These are phyloP conservation scores for Xenopus borealis DNA, from an alignment of 2,113 vertebrate genomes.

Conservation along the genomic window DNA sequence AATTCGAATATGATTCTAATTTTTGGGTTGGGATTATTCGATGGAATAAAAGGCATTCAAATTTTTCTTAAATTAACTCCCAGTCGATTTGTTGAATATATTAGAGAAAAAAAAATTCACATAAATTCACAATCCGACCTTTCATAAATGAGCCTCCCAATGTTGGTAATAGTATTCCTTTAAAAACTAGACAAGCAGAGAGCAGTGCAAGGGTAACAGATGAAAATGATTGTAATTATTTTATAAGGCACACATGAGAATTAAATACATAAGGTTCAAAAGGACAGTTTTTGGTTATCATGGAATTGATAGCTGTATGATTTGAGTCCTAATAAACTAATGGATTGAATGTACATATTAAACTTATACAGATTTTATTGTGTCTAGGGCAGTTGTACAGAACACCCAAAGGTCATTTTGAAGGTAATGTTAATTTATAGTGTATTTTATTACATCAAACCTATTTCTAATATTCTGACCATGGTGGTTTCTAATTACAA, in stretches of 20 bases:
- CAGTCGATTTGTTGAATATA: too few relatives aligned
- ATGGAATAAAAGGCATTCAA: too few relatives aligned
- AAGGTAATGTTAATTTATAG: not conserved
- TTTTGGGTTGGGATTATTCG: too few relatives aligned
- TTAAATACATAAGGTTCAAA: constrained; percentile 1
- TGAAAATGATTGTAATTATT: too few relatives aligned
- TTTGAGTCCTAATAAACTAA: not conserved
- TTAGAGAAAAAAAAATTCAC: too few relatives aligned
- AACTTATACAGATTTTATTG: not conserved
- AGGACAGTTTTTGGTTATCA: constrained; percentile 1
- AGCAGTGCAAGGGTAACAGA: too few relatives aligned
- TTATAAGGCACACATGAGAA: not conserved
- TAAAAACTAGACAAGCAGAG: too few relatives aligned
- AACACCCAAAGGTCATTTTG: constrained; percentile 12
- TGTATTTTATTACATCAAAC: not conserved
- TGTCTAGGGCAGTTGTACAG: not conserved
- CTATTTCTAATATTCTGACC: not conserved
- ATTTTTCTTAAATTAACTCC: too few relatives aligned
- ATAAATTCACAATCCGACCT: too few relatives aligned
- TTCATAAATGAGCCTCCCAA: too few relatives aligned
- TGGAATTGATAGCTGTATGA: not conserved
- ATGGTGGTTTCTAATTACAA: not conserved
- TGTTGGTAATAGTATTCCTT: too few relatives aligned
- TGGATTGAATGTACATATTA: constrained; percentile 20
- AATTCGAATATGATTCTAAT: too few relatives aligned